Conservation (phyloP, 2,888 invertebrate species). For the Aplocera efformata region DNA sequence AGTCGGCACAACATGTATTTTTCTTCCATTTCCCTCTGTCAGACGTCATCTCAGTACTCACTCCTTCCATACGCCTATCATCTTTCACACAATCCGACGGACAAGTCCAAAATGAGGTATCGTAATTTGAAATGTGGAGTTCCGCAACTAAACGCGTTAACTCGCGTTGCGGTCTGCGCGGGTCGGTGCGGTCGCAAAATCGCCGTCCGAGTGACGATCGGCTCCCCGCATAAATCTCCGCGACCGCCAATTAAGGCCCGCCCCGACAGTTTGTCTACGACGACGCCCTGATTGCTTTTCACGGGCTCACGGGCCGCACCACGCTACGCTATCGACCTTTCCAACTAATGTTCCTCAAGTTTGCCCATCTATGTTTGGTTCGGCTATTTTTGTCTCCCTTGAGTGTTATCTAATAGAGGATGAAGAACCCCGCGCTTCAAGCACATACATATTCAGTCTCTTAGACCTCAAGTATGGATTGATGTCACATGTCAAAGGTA, state of each 20-base stretch:
- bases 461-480: no score
- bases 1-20: no score
- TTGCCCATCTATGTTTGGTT: slow-evolving; percentile 12
- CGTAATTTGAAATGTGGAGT: not conserved
- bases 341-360: slow-evolving; percentile 20
- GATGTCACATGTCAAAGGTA: no score
- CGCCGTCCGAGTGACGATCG: slow-evolving; percentile 64
- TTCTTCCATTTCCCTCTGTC: no score
- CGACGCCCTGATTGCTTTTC: slow-evolving; percentile 79
- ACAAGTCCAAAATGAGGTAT: not conserved
- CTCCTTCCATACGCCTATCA: no score
- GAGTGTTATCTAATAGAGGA: slow-evolving; percentile 3
- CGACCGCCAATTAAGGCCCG: slow-evolving; percentile 78
- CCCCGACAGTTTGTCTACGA: slow-evolving; percentile 79
- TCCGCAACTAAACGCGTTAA: slow-evolving; percentile 8
- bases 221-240: slow-evolving; percentile 76
- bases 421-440: not conserved
- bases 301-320: slow-evolving; percentile 11
- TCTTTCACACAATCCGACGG: no score
- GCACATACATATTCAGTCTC: slow-evolving; percentile 12
- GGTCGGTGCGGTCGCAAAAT: slow-evolving; percentile 47
- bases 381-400: slow-evolving; percentile 12
- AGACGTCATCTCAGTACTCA: no score
- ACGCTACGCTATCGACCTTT: slow-evolving; percentile 28
- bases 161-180: slow-evolving; percentile 29